These are phyloP conservation scores for Acanthiza pusilla DNA, from an alignment of 2,797 vertebrate species.

Conservation along the genomic window DNA sequence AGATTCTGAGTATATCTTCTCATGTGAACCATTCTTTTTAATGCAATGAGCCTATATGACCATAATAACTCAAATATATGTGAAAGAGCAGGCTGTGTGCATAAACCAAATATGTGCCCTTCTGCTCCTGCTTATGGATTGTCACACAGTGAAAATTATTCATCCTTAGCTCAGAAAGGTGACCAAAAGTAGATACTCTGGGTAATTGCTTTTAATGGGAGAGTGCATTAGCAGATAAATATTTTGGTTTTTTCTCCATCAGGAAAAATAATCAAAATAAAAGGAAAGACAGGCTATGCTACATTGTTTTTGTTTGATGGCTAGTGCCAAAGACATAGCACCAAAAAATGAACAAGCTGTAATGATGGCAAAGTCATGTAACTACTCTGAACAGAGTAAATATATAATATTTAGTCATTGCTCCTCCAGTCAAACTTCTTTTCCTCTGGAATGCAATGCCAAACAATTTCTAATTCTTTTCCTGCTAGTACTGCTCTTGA, in stretches of 20 bases:
- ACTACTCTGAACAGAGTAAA: not conserved
- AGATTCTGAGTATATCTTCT: not conserved
- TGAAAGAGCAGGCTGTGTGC: not conserved
- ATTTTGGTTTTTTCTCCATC: accelerated
- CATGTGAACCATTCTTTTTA: not conserved
- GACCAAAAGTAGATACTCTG: not conserved
- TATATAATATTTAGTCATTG: not conserved
- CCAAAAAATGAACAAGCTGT: not conserved
- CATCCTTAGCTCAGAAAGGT: not conserved
- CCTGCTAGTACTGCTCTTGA: not conserved
- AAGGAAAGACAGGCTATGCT: not conserved
- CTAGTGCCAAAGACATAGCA: not conserved
- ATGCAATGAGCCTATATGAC: not conserved
- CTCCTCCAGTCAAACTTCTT: not conserved
- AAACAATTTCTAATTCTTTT: not conserved
- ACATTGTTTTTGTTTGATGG: not conserved
- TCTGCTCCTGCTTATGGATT: not conserved
- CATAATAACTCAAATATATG: not conserved
- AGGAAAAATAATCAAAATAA: not conserved
- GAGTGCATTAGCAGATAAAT: not conserved
- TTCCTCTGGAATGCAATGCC: not conserved
- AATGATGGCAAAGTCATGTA: not conserved
- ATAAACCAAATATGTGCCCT: not conserved
- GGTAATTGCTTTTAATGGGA: not conserved
- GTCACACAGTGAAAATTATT: not conserved